phyloP scores from a whole-genome alignment of 2,113 vertebrate genomes.

The Cairina moschata region DNA sequence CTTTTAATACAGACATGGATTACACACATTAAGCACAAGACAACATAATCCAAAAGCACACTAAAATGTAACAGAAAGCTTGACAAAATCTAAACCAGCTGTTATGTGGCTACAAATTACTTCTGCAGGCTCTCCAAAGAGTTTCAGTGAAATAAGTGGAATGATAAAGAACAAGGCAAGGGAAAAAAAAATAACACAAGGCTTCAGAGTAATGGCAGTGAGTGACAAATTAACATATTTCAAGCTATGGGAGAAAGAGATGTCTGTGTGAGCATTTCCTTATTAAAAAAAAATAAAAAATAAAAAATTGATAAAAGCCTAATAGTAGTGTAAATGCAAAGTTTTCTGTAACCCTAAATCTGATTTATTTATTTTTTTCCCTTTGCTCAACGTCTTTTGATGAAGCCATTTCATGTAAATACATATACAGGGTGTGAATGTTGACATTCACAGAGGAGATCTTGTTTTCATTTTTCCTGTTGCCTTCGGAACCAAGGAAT shows the following conservation, averaged over 20 bases:
- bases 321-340: neutral
- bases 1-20: slow-evolving; percentile 60
- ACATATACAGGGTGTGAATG: neutral
- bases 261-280: neutral
- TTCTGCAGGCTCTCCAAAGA: neutral
- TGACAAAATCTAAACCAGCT: slow-evolving; percentile 47
- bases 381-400: neutral
- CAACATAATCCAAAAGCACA: slow-evolving; percentile 47
- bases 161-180: neutral
- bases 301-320: neutral
- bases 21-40: slow-evolving; percentile 45
- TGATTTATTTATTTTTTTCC: neutral
- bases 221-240: neutral
- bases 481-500: neutral
- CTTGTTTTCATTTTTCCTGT: neutral
- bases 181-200: neutral
- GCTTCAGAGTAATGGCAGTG: neutral
- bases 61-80: slow-evolving; percentile 43
- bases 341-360: neutral
- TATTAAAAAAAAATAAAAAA: neutral
- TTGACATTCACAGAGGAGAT: neutral
- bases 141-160: slow-evolving; percentile 32
- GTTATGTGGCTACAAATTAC: slow-evolving; percentile 36
- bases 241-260: neutral
- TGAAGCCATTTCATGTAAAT: neutral